Evolutionary conservation across 2,888 invertebrate species (phyloP), one percentile per base, ranked within the genome.

Genomic region (Cantharis rufa): DNA sequence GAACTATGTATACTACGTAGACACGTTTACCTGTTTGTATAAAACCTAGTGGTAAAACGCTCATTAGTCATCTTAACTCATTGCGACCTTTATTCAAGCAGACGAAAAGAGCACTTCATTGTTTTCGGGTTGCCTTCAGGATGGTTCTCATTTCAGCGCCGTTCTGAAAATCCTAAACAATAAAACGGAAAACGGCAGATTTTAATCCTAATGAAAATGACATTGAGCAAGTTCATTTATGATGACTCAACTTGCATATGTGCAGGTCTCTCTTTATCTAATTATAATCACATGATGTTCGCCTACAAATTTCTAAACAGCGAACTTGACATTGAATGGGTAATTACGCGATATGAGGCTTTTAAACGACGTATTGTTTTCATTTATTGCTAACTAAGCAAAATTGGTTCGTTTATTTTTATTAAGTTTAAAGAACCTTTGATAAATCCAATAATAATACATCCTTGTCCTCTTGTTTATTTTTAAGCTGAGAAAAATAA

Each of bases 301-400:
- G 78, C 78, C 78, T 69, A 78, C 75, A 61, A 32, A 70, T 32
- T 48, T 70, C 32, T 70, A 70, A 71, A 71, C 62, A 75, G 10
- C 62, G 72, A 75, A 76, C 78, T 80, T 80, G 80, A 80, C 80
- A 80, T 80, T 80, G 80, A 80, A 80, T 74, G 70, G 70, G 62
- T 48, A 63, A 18, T 32, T 32, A 32, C 13, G 32, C 32, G 32
- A 32, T 32, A 32, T 32, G 32, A 32, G 13, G 32, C 32, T 32
- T 32, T 32, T 32, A 32, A 32, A 32, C 32, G 32, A 32, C 32
- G 32, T 13, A 32, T 32, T 32, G 32, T 32, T 32, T 32, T 32
- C 32, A 32, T 32, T 32, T 32, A 32, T 32, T 32, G 32, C 32
- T 32, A 32, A 32, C 32, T 32, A 32, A 32, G 32, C 32, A 32